These are phyloP conservation scores for Orthosia gracilis DNA, from an alignment of 2,888 invertebrate species.

Conservation along the genomic window DNA sequence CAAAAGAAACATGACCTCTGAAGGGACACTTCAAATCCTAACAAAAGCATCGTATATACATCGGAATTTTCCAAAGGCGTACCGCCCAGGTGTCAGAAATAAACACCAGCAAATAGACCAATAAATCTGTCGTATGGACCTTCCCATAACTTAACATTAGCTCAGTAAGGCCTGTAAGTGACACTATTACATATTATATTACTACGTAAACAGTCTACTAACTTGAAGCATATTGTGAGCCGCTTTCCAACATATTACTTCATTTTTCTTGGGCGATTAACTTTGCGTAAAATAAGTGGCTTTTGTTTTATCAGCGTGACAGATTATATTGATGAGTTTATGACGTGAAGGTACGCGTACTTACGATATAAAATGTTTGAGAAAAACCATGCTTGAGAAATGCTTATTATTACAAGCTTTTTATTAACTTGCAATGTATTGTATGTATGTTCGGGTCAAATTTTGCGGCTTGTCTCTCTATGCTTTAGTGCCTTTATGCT, in stretches of 20 bases:
- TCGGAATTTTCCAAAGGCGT: not conserved
- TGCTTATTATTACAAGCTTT: no score
- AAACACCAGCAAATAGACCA: constrained; percentile 25
- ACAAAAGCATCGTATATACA: constrained; percentile 22
- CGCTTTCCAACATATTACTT: constrained; percentile 34
- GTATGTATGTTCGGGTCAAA: no score
- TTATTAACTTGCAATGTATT: no score
- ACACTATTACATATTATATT: constrained; percentile 50
- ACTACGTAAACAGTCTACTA: constrained; percentile 38
- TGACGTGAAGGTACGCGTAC: not conserved
- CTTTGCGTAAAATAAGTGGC: not conserved
- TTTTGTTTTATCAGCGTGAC: constrained; percentile 4
- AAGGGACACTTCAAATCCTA: not conserved
- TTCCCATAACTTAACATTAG: constrained; percentile 37
- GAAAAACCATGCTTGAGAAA: not conserved
- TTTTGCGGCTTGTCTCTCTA: no score
- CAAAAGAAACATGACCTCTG: not conserved
- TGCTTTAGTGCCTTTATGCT: no score
- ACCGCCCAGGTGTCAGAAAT: constrained; percentile 34
- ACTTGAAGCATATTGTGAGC: constrained; percentile 45
- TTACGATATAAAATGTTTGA: not conserved
- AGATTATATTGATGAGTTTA: constrained; percentile 14
- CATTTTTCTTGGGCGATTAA: constrained; percentile 38
- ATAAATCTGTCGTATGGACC: constrained; percentile 30
- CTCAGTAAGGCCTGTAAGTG: constrained; percentile 38